phyloP scores from a whole-genome alignment of 1,140 invertebrate genomes.

The Pantala flavescens region DNA sequence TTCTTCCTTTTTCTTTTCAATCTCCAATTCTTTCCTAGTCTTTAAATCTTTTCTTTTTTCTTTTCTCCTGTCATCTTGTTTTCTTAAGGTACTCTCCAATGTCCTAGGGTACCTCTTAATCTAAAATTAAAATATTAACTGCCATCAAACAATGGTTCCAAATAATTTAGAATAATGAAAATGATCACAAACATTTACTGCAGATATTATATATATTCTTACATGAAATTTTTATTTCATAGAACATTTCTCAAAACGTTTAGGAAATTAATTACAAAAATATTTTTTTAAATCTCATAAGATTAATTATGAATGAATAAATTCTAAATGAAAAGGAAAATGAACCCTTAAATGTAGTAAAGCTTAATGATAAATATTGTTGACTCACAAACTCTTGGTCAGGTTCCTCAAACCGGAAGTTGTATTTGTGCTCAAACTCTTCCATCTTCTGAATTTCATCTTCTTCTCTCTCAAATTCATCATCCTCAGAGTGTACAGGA shows the following conservation, averaged over 20 bases:
- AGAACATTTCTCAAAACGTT: too few relatives aligned
- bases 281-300: too few relatives aligned
- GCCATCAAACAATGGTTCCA: neutral
- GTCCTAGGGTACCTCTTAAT: conserved; percentile 84
- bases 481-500: conserved; percentile 44
- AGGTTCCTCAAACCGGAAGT: conserved; percentile 94
- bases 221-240: too few relatives aligned
- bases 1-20: conserved; percentile 72
- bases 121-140: conserved; percentile 34
- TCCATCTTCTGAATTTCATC: conserved; percentile 67
- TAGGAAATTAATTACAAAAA: too few relatives aligned
- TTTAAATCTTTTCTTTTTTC: conserved; percentile 64
- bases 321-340: too few relatives aligned
- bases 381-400: conserved; percentile 79
- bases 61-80: conserved; percentile 66
- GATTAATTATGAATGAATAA: too few relatives aligned
- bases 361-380: too few relatives aligned
- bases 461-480: conserved; percentile 78
- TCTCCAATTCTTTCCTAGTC: conserved; percentile 71
- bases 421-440: conserved; percentile 89
- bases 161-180: conserved; percentile 14
- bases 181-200: too few relatives aligned
- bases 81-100: conserved; percentile 69
- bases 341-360: too few relatives aligned
- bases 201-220: too few relatives aligned